Conservation (phyloP, 2,888 invertebrate genomes). For the Hipparchia sbordonii region DNA sequence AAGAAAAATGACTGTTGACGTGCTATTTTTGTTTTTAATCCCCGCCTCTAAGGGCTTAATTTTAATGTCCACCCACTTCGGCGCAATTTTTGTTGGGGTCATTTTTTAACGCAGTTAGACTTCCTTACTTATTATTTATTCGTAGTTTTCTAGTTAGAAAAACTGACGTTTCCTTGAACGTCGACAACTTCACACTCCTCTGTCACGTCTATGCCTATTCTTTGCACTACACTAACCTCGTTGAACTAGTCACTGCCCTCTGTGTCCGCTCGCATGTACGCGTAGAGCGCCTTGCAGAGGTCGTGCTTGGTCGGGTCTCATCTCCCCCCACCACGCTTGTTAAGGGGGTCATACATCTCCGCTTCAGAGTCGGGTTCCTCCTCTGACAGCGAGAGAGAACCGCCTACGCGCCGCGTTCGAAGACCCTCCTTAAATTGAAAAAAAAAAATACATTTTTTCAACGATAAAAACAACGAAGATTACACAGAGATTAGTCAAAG, state of each 20-base stretch:
- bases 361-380: conserved; percentile 90
- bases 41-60: no score
- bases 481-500: no score
- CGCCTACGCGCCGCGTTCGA: conserved; percentile 86
- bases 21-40: no score
- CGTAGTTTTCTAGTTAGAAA: no score
- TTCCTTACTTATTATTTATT: no score
- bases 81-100: no score
- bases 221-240: not conserved
- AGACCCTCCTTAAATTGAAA: conserved; percentile 72
- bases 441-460: not conserved
- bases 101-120: no score
- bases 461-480: not conserved
- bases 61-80: no score
- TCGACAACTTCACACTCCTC: no score
- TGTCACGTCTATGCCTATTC: no score
- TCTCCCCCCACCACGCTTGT: conserved; percentile 72
- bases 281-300: conserved; percentile 75
- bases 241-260: conserved; percentile 39
- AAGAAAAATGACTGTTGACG: no score
- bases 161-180: no score
- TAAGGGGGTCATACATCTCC: conserved; percentile 74
- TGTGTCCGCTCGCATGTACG: conserved; percentile 53
- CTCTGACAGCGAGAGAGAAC: conserved; percentile 91
- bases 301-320: conserved; percentile 77